Conservation (phyloP, 2,888 invertebrate species). For the Drosophila dives region DNA sequence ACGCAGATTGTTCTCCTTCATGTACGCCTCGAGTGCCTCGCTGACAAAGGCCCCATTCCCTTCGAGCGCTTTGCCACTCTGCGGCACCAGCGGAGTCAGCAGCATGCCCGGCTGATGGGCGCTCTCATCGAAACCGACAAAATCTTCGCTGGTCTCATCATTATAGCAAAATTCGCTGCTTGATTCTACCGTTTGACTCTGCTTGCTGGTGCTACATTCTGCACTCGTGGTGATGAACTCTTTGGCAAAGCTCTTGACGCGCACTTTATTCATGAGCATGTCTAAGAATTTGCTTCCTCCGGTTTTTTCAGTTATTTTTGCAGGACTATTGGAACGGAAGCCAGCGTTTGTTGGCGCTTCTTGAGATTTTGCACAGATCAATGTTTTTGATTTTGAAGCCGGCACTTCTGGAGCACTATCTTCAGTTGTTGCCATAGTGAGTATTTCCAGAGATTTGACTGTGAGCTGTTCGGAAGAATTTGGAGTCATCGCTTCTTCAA, state of each 20-base stretch:
- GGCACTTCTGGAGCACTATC: background rate
- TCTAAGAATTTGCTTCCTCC: slow-evolving; percentile 79
- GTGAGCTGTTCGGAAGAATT: background rate
- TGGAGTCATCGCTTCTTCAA: too few relatives aligned
- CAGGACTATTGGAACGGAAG: background rate
- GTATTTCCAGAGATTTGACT: background rate
- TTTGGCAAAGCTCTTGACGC: slow-evolving; percentile 62
- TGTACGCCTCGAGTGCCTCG: slow-evolving; percentile 85
- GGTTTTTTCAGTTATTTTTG: slow-evolving; percentile 13
- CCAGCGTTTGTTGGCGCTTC: background rate
- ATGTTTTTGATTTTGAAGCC: background rate
- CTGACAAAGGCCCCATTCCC: slow-evolving; percentile 85
- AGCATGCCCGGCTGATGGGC: slow-evolving; percentile 83
- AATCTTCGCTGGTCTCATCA: slow-evolving; percentile 72
- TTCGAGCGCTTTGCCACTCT: slow-evolving; percentile 57
- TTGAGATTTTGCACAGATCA: background rate
- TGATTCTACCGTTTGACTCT: background rate
- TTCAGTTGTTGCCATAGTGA: background rate
- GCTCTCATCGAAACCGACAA: slow-evolving; percentile 83
- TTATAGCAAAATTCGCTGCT: slow-evolving; percentile 5
- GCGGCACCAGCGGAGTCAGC: slow-evolving; percentile 82
- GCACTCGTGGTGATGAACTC: slow-evolving; percentile 18
- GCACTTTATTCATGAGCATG: slow-evolving; percentile 82
- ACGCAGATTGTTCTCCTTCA: slow-evolving; percentile 83
- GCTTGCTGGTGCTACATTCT: background rate